Conservation (phyloP, 2,797 vertebrate species). For the Ptychobarbus kaznakovi region DNA sequence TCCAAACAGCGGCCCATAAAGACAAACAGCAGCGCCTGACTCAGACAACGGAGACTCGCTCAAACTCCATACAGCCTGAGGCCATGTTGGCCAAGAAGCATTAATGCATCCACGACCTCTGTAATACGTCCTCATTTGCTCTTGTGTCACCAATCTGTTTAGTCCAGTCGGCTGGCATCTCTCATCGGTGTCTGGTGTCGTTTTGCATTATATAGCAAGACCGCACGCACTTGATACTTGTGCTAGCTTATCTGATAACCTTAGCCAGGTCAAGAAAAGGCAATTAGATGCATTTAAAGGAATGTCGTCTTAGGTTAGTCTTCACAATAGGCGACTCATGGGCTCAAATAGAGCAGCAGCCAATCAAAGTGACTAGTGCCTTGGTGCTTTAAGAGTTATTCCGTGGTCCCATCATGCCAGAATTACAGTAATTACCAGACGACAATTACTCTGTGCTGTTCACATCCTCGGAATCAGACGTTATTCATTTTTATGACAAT, state of each 20-base stretch:
- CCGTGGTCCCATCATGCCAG: not conserved
- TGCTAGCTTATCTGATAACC: slow-evolving; percentile 28
- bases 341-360: not conserved
- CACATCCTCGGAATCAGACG: not conserved
- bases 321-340: not conserved
- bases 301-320: not conserved
- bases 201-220: slow-evolving; percentile 39
- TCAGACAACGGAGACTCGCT: slow-evolving; percentile 11
- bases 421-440: not conserved
- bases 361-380: slow-evolving; percentile 9
- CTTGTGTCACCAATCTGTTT: slow-evolving; percentile 31
- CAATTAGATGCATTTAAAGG: slow-evolving; percentile 36
- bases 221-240: slow-evolving; percentile 19
- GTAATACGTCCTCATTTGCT: slow-evolving; percentile 37
- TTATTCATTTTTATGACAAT: not conserved
- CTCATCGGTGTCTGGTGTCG: slow-evolving; percentile 7
- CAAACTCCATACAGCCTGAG: slow-evolving; percentile 25
- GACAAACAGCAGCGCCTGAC: slow-evolving; percentile 13
- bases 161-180: not conserved
- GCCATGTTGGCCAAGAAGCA: slow-evolving; percentile 29
- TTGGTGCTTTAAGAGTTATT: not conserved
- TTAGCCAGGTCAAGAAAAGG: slow-evolving; percentile 9
- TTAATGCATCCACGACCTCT: slow-evolving; percentile 30
- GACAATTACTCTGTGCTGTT: not conserved
- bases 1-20: slow-evolving; percentile 19